phyloP scores from a whole-genome alignment of 2,113 vertebrate species.

The Melanotaenia duboulayi region DNA sequence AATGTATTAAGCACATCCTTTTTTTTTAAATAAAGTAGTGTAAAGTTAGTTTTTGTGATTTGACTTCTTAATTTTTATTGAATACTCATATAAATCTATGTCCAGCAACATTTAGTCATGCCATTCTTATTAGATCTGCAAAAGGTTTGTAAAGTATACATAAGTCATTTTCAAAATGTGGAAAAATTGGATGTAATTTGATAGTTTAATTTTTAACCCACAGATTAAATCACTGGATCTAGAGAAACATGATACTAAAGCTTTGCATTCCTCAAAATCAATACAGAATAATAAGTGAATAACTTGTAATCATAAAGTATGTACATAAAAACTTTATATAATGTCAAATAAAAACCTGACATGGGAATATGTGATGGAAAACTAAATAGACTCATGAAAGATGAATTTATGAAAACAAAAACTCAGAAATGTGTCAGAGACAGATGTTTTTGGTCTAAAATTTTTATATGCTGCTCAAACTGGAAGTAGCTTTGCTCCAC shows the following conservation, averaged over 20 bases:
- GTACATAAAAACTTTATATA: neutral
- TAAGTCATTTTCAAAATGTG: no score
- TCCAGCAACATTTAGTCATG: no score
- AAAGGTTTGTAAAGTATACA: no score
- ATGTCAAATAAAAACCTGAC: neutral
- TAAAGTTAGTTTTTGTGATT: neutral
- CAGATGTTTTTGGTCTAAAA: conserved; percentile 6
- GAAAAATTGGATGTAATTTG: no score
- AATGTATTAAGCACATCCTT: neutral
- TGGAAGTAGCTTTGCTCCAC: conserved; percentile 16
- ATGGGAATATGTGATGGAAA: neutral
- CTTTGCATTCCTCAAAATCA: no score
- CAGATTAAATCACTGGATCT: no score
- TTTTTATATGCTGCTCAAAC: neutral
- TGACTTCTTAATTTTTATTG: neutral
- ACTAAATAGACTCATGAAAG: neutral
- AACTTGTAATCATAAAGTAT: no score
- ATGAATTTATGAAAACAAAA: conserved; percentile 26
- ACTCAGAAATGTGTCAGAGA: neutral
- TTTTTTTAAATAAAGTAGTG: neutral
- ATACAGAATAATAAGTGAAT: no score
- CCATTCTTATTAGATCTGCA: no score
- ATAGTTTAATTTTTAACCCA: no score
- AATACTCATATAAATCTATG: no score
- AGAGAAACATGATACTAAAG: no score